Evolutionary conservation across 2,797 vertebrate genomes (phyloP), one percentile per base, ranked within the genome.

Genomic region (Perdix hodgsoniae): DNA sequence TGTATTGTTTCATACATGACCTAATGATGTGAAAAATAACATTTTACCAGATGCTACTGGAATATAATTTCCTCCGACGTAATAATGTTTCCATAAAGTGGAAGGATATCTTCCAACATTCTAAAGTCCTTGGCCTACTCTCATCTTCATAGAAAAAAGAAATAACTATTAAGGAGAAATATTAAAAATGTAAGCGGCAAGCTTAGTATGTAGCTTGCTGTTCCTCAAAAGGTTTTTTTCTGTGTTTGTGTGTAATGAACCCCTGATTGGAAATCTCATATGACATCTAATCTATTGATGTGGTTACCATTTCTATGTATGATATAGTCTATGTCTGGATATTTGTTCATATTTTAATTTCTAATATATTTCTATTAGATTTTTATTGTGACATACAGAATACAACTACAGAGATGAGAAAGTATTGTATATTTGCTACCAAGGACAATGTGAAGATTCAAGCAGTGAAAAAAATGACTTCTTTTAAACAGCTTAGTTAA

Each of bases 361-460:
- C 39, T 39, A 39, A 13, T 14, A 13, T 11, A 39, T 39, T 39
- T 39, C 13, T 39, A 39, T 5, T 66, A 90, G 26, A 81, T 21
- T 49, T 95, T 77, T 81, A 37, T 26, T 77, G 22, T 76, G 50
- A 69, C 54, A 82, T 88, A 70, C 9, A 78, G 39, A 54, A 64
- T 76, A 82, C 35, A 73, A 60, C 56, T 83, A 74, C 22, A 70
- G 40, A 11, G 23, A 94, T 71, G 59, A 79, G 61, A 82, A 94
- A 75, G 47, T 79, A 29, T 4, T 29, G 11, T 77, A 15, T 60
- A 77, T 78, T 93, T 93, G 61, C 26, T 42, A 77, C 59, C 91
- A 91, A 96, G 75, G 87, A 75, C 63, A 83, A 10, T 52, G 23
- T 90, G 72, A 88, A 69, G 24, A 87, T 87, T 91, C 57, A 61